phyloP scores from a whole-genome alignment of 2,888 invertebrate genomes.

The Archaeoteleia sp. region DNA sequence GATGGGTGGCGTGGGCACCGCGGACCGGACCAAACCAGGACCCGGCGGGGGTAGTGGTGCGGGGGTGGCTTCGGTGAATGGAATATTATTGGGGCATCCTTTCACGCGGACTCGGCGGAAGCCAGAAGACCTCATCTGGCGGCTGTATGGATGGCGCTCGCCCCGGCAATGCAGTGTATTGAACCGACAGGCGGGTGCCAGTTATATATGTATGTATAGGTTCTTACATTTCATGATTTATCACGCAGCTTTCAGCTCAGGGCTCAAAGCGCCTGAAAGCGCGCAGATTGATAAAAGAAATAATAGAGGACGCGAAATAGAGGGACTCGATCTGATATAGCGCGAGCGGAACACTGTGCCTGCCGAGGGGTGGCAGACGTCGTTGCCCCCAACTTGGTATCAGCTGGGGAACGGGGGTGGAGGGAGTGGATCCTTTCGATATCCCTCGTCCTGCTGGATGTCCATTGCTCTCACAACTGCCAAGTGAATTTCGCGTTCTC shows the following conservation, averaged over 20 bases:
- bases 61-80: constrained; percentile 70
- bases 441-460: constrained; percentile 13
- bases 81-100: constrained; percentile 76
- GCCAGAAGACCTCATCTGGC: constrained; percentile 75
- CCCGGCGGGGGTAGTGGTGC: constrained; percentile 37
- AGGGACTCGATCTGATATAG: constrained; percentile 70
- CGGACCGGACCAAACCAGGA: constrained; percentile 49
- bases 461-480: constrained; percentile 17
- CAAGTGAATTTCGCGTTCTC: constrained; percentile 17
- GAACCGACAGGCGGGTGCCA: constrained; percentile 66
- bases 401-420: neutral
- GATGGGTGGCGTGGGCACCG: constrained; percentile 55
- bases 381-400: constrained; percentile 7
- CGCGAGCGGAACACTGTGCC: constrained; percentile 40
- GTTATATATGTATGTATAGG: constrained; percentile 64
- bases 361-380: constrained; percentile 23
- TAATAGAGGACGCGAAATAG: constrained; percentile 73
- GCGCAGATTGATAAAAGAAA: constrained; percentile 75
- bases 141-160: constrained; percentile 71
- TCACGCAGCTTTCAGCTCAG: constrained; percentile 73
- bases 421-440: constrained; percentile 21
- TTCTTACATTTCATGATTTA: constrained; percentile 75
- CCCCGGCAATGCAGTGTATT: constrained; percentile 72
- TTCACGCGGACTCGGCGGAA: constrained; percentile 75
- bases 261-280: constrained; percentile 73